A percentile compares a stretch with the other conserved stretches of the same genome.
These are phyloP conservation scores for Mola mola DNA, from an alignment of 2,113 vertebrate species.

Conservation along the genomic window DNA sequence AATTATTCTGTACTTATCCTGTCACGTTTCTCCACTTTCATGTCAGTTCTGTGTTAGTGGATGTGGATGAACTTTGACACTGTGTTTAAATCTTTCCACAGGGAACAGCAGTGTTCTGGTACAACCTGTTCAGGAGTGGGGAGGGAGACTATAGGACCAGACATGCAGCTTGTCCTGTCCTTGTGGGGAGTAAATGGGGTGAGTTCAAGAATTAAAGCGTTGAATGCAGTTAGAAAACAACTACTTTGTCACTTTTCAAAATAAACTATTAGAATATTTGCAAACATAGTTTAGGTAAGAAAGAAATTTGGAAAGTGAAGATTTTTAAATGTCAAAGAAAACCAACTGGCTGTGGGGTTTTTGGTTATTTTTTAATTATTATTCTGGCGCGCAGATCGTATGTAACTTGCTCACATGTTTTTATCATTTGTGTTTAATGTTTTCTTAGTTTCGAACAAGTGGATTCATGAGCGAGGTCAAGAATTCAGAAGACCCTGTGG, in stretches of 20 bases:
- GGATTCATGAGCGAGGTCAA: conserved; percentile 97
- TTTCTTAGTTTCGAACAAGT: conserved; percentile 95
- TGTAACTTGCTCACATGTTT: neutral
- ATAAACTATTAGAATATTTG: too few species aligned
- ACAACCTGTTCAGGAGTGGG: conserved; percentile 93
- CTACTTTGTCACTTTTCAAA: too few species aligned
- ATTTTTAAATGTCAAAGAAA: too few species aligned
- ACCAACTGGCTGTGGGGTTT: neutral
- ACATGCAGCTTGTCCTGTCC: conserved; percentile 95
- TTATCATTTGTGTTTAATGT: conserved; percentile 1
- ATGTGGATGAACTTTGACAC: neutral
- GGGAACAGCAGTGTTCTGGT: conserved; percentile 98
- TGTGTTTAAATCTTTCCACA: conserved; percentile 55
- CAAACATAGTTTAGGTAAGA: too few species aligned
- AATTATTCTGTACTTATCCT: too few species aligned
- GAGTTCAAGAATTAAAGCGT: too few species aligned
- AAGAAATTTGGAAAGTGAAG: too few species aligned
- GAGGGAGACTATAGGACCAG: conserved; percentile 96
- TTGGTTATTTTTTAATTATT: too few species aligned
- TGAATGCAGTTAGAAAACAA: too few species aligned
- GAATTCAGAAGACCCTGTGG: conserved; percentile 96
- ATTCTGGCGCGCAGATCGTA: neutral
- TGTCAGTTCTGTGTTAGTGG: too few species aligned
- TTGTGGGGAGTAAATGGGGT: conserved; percentile 99
- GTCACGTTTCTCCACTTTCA: too few species aligned